Evolutionary conservation across 2,797 vertebrate genomes (phyloP).

Genomic region (Pyrocephalus nanus): DNA sequence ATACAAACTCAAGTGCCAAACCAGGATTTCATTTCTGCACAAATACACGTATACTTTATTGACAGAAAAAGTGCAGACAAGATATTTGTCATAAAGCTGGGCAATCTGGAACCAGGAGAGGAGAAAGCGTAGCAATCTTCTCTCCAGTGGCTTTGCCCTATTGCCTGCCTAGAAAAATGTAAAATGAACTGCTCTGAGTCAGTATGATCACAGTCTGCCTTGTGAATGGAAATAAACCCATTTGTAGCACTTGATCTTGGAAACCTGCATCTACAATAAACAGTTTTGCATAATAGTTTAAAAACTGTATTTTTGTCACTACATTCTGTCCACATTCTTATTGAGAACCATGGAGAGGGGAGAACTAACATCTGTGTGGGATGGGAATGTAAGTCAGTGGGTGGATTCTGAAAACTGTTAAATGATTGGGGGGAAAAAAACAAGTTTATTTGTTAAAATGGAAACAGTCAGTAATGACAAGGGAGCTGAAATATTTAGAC

Average conservation of each 20-base stretch:
- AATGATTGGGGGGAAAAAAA: slow-evolving; percentile 58
- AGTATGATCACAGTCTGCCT: not conserved
- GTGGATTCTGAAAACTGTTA: slow-evolving; percentile 72
- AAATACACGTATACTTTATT: not conserved
- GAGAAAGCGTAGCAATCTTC: not conserved
- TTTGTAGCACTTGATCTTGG: not conserved
- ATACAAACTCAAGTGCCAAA: not conserved
- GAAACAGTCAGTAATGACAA: slow-evolving; percentile 82
- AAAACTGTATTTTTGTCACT: not conserved
- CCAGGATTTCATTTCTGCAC: not conserved
- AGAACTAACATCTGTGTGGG: slow-evolving; percentile 81
- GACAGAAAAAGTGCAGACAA: not conserved
- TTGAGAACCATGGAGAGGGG: slow-evolving; percentile 65
- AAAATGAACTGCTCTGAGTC: not conserved
- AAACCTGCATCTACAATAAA: slow-evolving; percentile 22
- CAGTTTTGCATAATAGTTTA: not conserved
- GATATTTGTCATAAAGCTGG: not conserved
- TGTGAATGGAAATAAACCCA: not conserved
- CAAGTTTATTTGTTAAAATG: slow-evolving; percentile 83
- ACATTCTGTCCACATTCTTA: slow-evolving; percentile 48
- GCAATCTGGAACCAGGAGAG: not conserved
- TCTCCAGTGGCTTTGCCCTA: not conserved
- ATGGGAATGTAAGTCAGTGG: slow-evolving; percentile 79
- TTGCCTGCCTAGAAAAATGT: not conserved
- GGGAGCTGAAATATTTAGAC: slow-evolving; percentile 77